Base-by-base conservation (phyloP, 1,140 invertebrate species). In the Lethrus apterus region DNA sequence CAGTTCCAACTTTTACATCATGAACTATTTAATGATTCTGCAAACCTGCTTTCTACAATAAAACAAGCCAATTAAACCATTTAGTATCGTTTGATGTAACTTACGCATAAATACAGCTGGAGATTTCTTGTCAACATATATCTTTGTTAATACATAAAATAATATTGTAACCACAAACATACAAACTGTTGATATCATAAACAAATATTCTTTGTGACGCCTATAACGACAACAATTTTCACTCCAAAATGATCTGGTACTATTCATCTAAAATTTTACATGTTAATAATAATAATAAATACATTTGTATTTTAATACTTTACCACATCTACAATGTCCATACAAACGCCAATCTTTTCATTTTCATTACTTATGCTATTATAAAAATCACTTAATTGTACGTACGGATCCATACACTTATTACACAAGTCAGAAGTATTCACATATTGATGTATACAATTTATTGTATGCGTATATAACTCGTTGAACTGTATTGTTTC, bases 261-360 rank as follows among this genome's bases (percentile, higher is more conserved):
- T 65, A 64, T 77, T 77, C 74, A 77, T 77, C 74, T 77, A 66
- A 30, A 38, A 36, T 17, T 3, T 8, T 11, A 33, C 30, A n/a
- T n/a, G n/a, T n/a, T n/a, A 30, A 33, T 13, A 26, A 4, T 30
- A 18, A 18, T 20, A 20, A 15, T 7, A 44, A 2, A 13, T 20
- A 4, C 10, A n/a, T 30, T 14, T 17, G 10, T n/a, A 50, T 45
- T 13, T 45, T 41, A 46, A 34, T 34, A 48, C 65, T 67, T 69
- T 63, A 76, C 75, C 50, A 69, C 66, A 64, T 77, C 75, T 31
- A 76, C 72, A 57, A 76, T 71, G 60, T 77, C 74, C 71, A 77
- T 75, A 54, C 75, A 77, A 36, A 75, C 62, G 54, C 67, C 69
- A 41, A 72, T 71, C 34, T 73, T 67, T 40, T 73, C 72, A 58